These are phyloP conservation scores for Megalopta genalis DNA, from an alignment of 1,140 invertebrate genomes.

Conservation along the genomic window DNA sequence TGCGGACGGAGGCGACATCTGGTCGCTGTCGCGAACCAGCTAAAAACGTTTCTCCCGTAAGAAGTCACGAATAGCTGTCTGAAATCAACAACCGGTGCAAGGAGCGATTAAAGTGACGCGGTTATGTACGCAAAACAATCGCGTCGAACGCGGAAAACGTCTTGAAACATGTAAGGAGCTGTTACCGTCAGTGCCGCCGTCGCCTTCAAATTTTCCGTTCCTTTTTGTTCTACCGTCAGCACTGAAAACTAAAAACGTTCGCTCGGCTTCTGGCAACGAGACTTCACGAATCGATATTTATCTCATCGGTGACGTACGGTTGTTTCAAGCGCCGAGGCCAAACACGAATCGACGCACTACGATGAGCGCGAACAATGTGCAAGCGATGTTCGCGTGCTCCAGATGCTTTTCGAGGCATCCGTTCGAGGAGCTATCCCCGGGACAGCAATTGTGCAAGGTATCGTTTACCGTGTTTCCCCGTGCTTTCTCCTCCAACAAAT, in stretches of 20 bases:
- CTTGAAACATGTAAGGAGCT: slow-evolving; percentile 47
- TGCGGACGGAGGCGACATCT: slow-evolving; percentile 26
- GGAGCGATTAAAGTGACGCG: slow-evolving; percentile 34
- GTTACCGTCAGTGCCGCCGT: slow-evolving; percentile 3
- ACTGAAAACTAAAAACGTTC: slow-evolving; percentile 17
- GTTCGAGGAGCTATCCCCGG: slow-evolving; percentile 96
- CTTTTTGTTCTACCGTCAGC: slow-evolving; percentile 26
- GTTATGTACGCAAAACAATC: slow-evolving; percentile 52
- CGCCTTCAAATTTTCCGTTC: slow-evolving; percentile 43
- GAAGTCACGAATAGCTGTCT: slow-evolving; percentile 40
- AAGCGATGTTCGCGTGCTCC: slow-evolving; percentile 94
- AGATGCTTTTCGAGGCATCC: slow-evolving; percentile 96
- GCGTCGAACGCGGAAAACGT: slow-evolving; percentile 42
- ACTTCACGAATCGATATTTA: slow-evolving; percentile 33
- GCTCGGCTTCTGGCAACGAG: not conserved
- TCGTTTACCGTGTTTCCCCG: slow-evolving; percentile 41
- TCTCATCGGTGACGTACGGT: slow-evolving; percentile 42
- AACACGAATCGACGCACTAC: slow-evolving; percentile 37
- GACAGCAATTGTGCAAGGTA: slow-evolving; percentile 98
- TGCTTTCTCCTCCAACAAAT: not conserved
- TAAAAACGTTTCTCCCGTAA: slow-evolving; percentile 21
- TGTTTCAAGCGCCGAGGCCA: slow-evolving; percentile 33
- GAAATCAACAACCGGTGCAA: slow-evolving; percentile 53
- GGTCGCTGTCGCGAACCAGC: not conserved
- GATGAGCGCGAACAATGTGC: slow-evolving; percentile 80